Evolutionary conservation across 2,113 vertebrate species (phyloP).

Genomic region (Arvicanthis niloticus): DNA sequence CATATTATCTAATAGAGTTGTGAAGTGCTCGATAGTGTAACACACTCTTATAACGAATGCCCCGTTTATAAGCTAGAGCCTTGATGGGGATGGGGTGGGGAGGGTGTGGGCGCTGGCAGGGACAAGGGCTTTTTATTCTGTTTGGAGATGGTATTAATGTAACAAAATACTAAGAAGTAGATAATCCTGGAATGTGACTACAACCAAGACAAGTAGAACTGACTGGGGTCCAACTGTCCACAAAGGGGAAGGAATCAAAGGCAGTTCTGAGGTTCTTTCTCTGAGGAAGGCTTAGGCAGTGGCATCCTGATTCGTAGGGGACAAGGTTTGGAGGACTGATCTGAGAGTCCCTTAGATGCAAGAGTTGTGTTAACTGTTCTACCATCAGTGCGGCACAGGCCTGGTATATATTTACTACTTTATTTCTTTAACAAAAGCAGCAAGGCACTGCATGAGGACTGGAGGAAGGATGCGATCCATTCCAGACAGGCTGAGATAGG

Average conservation of each 20-base stretch:
- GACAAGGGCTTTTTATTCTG: no score
- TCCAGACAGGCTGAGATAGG: not conserved
- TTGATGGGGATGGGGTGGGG: no score
- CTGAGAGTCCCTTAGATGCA: not conserved
- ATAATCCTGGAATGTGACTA: not conserved
- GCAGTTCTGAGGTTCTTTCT: not conserved
- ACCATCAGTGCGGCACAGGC: fast-evolving
- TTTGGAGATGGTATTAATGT: not conserved
- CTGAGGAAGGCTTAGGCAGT: not conserved
- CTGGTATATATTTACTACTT: not conserved
- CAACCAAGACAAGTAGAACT: not conserved
- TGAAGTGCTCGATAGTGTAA: no score
- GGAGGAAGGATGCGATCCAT: not conserved
- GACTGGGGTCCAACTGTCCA: not conserved
- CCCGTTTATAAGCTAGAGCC: not conserved
- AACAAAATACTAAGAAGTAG: not conserved
- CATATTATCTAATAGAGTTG: not conserved
- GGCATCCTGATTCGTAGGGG: fast-evolving
- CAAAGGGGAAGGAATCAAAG: not conserved
- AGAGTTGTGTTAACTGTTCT: not conserved
- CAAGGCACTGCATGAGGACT: not conserved
- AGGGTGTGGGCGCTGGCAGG: not conserved
- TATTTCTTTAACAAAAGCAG: not conserved
- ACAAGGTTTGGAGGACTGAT: not conserved
- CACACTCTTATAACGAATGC: not conserved